Conservation (phyloP, 1,140 invertebrate species). For the Pachypeltis micranthus region DNA sequence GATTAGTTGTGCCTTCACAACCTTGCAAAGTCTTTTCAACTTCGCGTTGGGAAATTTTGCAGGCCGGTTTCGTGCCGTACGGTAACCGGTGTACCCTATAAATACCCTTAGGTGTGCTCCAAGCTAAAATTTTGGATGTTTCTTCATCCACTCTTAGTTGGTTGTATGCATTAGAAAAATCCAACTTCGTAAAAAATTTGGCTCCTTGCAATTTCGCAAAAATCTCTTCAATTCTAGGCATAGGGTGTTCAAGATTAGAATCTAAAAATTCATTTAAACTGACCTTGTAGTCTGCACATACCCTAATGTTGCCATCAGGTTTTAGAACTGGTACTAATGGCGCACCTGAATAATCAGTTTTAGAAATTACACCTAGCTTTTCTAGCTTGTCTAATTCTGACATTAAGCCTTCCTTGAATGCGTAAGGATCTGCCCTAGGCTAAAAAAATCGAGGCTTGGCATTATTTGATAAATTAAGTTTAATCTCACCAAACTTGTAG, state of each 20-base stretch:
- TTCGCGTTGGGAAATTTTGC: too few relatives aligned
- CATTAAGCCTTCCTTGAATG: conserved; percentile 28
- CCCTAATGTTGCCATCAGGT: conserved; percentile 25
- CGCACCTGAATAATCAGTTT: conserved; percentile 28
- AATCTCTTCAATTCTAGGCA: conserved; percentile 17
- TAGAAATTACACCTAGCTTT: conserved; percentile 25
- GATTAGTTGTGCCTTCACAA: background rate
- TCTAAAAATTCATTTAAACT: conserved; percentile 19
- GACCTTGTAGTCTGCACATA: conserved; percentile 31
- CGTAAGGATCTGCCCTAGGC: conserved; percentile 28
- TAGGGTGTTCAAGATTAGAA: background rate
- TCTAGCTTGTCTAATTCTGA: conserved; percentile 30
- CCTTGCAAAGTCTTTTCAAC: conserved; percentile 7
- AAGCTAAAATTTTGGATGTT: background rate
- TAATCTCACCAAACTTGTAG: background rate
- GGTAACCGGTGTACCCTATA: conserved; percentile 14
- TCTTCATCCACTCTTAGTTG: conserved; percentile 1
- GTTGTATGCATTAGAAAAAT: conserved; percentile 13
- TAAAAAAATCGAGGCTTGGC: conserved; percentile 21
- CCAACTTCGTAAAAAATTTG: conserved; percentile 12
- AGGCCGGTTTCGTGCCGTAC: too few relatives aligned
- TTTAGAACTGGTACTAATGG: conserved; percentile 33
- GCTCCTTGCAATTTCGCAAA: too few relatives aligned
- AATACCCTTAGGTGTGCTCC: background rate
- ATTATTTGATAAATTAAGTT: background rate